These are phyloP conservation scores for Drosophila hydei DNA, from an alignment of 1,140 invertebrate genomes.

Conservation along the genomic window DNA sequence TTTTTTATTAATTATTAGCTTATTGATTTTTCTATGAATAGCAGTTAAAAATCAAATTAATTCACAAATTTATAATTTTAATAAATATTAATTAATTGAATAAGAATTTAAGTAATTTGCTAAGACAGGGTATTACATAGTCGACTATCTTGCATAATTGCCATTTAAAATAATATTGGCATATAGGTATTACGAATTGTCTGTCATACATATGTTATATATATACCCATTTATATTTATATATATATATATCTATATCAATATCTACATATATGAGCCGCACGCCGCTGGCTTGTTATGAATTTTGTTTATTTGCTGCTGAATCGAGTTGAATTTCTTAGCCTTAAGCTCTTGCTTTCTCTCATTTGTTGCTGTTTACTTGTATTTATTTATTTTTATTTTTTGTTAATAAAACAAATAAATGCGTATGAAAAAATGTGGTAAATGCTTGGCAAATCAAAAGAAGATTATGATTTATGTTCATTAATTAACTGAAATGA, in stretches of 20 bases:
- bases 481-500: conserved; percentile 50
- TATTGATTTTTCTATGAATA: too few relatives aligned
- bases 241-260: not conserved
- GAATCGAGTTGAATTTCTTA: conserved; percentile 26
- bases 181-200: conserved; percentile 20
- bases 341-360: conserved; percentile 12
- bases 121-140: not conserved
- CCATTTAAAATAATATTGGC: conserved; percentile 13
- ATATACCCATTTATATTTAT: not conserved
- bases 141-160: not conserved
- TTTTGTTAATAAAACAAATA: conserved; percentile 51
- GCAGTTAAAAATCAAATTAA: too few relatives aligned
- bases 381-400: conserved; percentile 13
- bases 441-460: conserved; percentile 30
- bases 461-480: conserved; percentile 48
- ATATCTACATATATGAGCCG: not conserved
- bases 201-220: conserved; percentile 16
- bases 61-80: too few relatives aligned
- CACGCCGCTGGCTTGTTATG: conserved; percentile 12
- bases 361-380: conserved; percentile 3
- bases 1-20: too few relatives aligned
- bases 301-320: conserved; percentile 40
- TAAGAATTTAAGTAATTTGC: too few relatives aligned
- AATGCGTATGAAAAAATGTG: conserved; percentile 25
- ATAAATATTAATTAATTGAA: too few relatives aligned